Base-by-base conservation (phyloP, 2,113 vertebrate genomes). In the Halcyon senegalensis region DNA sequence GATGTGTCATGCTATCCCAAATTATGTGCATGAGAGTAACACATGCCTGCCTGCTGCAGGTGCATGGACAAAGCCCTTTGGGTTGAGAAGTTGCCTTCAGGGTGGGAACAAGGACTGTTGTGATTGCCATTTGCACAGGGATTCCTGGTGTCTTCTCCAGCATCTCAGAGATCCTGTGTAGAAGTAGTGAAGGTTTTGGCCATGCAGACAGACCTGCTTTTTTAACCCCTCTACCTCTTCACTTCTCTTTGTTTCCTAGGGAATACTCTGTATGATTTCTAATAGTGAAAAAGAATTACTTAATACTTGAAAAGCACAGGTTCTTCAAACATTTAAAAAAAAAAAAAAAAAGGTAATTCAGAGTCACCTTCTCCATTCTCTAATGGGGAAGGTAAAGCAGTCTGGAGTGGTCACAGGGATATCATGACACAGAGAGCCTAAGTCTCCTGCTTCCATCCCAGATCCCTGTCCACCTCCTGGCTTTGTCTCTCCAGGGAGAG, bases 31-130 rank as follows among this genome's bases (percentile, higher is more conserved):
- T 24, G 16, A 28, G 23, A 19, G 19, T 46, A 16, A 50, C 24
- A 6, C 0, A 0, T 6, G 4, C 39, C 56, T 59, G 33, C 12
- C 46, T 78, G 69, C 46, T 82, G 7, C 0, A 1, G 1, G 8
- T 33, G 4, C 17, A 8, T 5, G 55, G n/a, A 64, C 20, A 37
- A 83, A 80, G 3, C 8, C 18, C 23, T 87, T 21, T 39, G n/a
- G 46, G 24, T 2, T 62, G 59, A 55, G 39, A 82, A 8, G 10
- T 60, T 8, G 4, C 21, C 35, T 67, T 41, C 50, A 59, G 11
- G 19, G 20, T 60, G 30, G 43, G 23, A 64, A 33, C 18, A n/a
- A 53, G 35, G 16, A 44, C 9, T 43, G 33, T 5, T 69, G 78
- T 3, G 1, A 15, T 4, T 83, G 14, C 10, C 30, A 27, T 33